phyloP scores from a whole-genome alignment of 2,797 vertebrate genomes.

The Astyanax mexicanus region DNA sequence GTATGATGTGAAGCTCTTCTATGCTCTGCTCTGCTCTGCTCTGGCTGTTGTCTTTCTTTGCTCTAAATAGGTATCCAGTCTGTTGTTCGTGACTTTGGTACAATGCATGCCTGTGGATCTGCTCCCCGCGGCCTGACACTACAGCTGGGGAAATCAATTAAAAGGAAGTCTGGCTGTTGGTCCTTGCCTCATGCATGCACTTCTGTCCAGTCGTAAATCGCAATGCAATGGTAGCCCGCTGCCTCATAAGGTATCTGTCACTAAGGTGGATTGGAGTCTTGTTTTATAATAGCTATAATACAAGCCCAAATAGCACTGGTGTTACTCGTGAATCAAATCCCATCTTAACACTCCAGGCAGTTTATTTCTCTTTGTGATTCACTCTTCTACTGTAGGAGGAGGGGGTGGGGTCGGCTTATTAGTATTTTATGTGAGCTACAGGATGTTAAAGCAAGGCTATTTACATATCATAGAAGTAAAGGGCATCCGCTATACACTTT shows the following conservation, averaged over 20 bases:
- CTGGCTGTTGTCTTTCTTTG: constrained; percentile 20
- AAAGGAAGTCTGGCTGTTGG: constrained; percentile 18
- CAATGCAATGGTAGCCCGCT: constrained; percentile 50
- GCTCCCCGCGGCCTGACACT: constrained; percentile 23
- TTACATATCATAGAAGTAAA: neutral
- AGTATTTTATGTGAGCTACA: neutral
- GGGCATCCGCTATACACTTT: neutral
- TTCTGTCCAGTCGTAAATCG: constrained; percentile 39
- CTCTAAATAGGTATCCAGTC: constrained; percentile 56
- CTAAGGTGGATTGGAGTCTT: constrained; percentile 47
- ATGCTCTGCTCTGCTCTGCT: no score
- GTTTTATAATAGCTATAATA: constrained; percentile 68
- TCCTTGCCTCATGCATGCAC: constrained; percentile 22
- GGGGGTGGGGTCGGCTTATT: constrained; percentile 48
- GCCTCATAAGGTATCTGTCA: constrained; percentile 43
- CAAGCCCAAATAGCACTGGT: constrained; percentile 53
- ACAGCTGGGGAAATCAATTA: constrained; percentile 59
- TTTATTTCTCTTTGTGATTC: constrained; percentile 46
- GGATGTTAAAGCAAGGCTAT: neutral
- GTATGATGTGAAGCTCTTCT: constrained; percentile 44
- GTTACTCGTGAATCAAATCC: constrained; percentile 60
- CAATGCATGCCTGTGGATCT: constrained; percentile 21
- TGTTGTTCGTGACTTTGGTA: constrained; percentile 48
- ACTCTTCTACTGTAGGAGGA: constrained; percentile 51
- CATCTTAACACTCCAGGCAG: constrained; percentile 61